Evolutionary conservation across 2,797 vertebrate genomes (phyloP).

Genomic region (Notolepis coatsorum): DNA sequence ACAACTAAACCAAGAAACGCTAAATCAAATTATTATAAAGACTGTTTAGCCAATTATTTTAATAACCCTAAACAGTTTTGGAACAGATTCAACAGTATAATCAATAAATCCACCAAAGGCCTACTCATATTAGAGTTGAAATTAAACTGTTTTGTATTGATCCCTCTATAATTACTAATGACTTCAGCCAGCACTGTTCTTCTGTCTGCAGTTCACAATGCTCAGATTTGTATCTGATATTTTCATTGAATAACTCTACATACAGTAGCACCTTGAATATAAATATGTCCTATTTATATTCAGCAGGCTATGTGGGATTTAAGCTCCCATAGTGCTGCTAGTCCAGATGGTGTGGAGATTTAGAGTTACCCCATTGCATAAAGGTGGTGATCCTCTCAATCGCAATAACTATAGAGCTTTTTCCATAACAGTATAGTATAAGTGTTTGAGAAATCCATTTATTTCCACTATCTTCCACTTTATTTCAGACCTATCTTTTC

Average conservation of each 20-base stretch:
- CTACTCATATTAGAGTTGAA: not conserved
- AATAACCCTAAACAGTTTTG: constrained; percentile 5
- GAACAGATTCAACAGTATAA: not conserved
- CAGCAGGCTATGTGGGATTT: not conserved
- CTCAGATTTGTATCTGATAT: not conserved
- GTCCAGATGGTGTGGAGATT: no score
- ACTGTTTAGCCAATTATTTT: not conserved
- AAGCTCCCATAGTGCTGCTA: not conserved
- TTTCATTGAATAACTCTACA: no score
- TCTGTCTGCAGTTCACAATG: constrained; percentile 8
- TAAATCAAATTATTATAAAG: not conserved
- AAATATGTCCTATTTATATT: not conserved
- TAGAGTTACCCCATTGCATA: no score
- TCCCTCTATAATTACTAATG: constrained; percentile 2
- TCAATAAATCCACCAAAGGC: constrained; percentile 1
- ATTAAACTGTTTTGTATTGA: not conserved
- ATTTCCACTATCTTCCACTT: no score
- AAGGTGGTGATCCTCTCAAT: no score
- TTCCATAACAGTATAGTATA: no score
- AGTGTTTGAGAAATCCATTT: no score
- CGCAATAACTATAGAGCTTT: no score
- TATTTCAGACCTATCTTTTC: no score
- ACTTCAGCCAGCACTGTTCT: constrained; percentile 5
- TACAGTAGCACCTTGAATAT: not conserved
- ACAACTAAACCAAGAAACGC: constrained; percentile 5